phyloP scores from a whole-genome alignment of 2,113 vertebrate genomes.

The Perccottus glenii region DNA sequence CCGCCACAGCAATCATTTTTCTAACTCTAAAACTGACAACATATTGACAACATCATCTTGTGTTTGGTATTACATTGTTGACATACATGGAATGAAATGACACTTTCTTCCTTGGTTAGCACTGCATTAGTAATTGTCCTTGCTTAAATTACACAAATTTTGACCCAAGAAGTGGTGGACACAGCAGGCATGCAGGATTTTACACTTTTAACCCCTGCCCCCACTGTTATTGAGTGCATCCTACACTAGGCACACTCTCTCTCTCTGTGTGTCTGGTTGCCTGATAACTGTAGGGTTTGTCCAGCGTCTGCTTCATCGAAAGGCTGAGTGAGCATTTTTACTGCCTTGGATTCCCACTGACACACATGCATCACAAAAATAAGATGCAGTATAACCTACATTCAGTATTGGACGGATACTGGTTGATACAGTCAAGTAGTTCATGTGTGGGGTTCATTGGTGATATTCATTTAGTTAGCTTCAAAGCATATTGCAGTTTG shows the following conservation, averaged over 20 bases:
- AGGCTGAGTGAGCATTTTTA: conserved; percentile 57
- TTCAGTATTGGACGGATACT: conserved; percentile 19
- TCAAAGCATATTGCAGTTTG: too few species aligned
- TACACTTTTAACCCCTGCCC: not conserved
- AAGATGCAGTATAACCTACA: conserved; percentile 53
- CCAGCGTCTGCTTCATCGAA: not conserved
- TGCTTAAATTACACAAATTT: not conserved
- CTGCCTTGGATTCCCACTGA: conserved; percentile 18
- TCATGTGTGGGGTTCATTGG: too few species aligned
- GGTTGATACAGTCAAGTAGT: not conserved
- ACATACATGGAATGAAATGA: too few species aligned
- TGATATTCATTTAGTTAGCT: too few species aligned
- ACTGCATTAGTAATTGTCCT: not conserved
- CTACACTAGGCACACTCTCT: not conserved
- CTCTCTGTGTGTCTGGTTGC: conserved; percentile 5
- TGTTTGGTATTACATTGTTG: too few species aligned
- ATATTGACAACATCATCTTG: too few species aligned
- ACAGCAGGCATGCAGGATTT: not conserved
- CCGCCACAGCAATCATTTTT: too few species aligned
- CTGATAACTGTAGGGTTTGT: conserved; percentile 24
- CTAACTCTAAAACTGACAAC: too few species aligned
- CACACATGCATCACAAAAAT: conserved; percentile 24
- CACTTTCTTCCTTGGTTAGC: too few species aligned
- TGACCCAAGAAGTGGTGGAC: conserved; percentile 5
- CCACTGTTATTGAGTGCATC: not conserved